These are phyloP conservation scores for Lacanobia oleracea DNA, from an alignment of 2,888 invertebrate genomes.

Conservation along the genomic window DNA sequence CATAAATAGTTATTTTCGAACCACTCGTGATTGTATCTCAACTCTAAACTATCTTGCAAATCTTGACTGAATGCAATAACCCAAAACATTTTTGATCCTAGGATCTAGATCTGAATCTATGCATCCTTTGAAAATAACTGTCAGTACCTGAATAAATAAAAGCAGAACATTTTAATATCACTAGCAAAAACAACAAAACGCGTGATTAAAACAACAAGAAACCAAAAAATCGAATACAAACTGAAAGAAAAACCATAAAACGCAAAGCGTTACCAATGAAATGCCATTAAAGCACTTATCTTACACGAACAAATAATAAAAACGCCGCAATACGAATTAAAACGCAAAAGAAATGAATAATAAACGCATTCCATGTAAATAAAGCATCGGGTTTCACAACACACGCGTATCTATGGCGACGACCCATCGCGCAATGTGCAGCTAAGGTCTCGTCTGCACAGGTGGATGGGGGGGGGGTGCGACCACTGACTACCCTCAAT, in stretches of 20 bases:
- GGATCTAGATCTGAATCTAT: not conserved
- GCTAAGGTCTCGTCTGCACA: slow-evolving; percentile 30
- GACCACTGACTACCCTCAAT: not conserved
- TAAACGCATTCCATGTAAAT: slow-evolving; percentile 32
- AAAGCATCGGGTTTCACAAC: slow-evolving; percentile 33
- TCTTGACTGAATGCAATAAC: too few relatives aligned
- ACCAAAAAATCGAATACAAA: not conserved
- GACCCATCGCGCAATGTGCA: slow-evolving; percentile 42
- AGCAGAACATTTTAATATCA: not conserved
- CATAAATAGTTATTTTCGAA: not conserved
- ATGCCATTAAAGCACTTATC: not conserved
- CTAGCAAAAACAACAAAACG: not conserved
- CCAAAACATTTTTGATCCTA: not conserved
- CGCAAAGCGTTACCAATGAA: not conserved
- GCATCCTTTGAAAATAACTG: too few relatives aligned
- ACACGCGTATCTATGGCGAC: slow-evolving; percentile 46
- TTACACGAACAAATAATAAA: slow-evolving; percentile 1
- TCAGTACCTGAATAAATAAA: not conserved
- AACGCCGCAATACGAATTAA: slow-evolving; percentile 16
- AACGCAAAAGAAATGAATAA: slow-evolving; percentile 14
- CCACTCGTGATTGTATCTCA: not conserved
- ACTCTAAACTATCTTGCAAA: not conserved
- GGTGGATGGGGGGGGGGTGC: slow-evolving; percentile 1
- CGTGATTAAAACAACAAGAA: not conserved
- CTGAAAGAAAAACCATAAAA: not conserved